phyloP scores from a whole-genome alignment of 2,797 vertebrate genomes.

The Cryptoprocta ferox region DNA sequence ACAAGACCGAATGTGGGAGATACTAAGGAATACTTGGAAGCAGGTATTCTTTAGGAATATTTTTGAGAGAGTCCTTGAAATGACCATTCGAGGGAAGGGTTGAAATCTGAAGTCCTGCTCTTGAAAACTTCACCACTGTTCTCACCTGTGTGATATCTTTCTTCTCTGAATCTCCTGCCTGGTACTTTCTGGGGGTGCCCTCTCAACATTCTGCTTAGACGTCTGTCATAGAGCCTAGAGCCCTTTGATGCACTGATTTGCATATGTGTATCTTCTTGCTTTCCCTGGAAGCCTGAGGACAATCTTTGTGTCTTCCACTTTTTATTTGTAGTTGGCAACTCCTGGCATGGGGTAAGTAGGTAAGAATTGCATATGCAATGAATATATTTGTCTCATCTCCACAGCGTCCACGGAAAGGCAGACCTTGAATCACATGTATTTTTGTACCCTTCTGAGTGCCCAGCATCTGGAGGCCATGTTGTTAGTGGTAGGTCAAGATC shows the following conservation, averaged over 20 bases:
- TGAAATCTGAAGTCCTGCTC: background rate
- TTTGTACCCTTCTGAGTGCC: background rate
- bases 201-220: background rate
- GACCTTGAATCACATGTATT: rapidly evolving
- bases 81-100: background rate
- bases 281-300: background rate
- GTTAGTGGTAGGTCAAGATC: background rate
- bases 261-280: background rate
- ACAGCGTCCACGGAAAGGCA: background rate
- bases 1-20: background rate
- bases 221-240: no score
- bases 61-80: background rate
- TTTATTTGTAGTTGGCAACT: background rate
- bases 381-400: background rate
- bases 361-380: background rate
- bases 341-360: background rate
- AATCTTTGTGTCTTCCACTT: background rate
- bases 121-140: background rate
- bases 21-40: background rate
- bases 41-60: background rate
- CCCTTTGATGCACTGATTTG: background rate
- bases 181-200: background rate
- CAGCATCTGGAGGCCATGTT: background rate
- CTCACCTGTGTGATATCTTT: background rate
- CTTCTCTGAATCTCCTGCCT: background rate